A percentile compares a stretch with the other conserved stretches of the same genome.
Evolutionary conservation across 2,113 vertebrate species (phyloP).

Genomic region (Strix aluco): DNA sequence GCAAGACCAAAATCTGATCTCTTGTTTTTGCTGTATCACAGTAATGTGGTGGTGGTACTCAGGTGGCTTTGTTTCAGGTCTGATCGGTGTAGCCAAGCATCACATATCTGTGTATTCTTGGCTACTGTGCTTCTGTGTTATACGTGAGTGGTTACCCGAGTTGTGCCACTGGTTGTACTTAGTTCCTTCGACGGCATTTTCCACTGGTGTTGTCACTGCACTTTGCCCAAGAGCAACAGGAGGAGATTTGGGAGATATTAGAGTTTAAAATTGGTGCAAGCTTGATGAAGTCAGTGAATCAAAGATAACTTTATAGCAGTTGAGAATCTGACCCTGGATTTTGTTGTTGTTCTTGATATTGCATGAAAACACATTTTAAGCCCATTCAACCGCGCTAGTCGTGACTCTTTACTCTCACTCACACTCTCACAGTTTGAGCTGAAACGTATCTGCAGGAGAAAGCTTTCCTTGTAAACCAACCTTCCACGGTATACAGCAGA

Average conservation of each 20-base stretch:
- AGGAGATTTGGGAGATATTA: fast-evolving
- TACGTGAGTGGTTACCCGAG: fast-evolving
- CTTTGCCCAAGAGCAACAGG: background rate
- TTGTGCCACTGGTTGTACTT: no score
- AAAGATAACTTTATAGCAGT: background rate
- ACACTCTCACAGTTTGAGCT: background rate
- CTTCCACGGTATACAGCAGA: background rate
- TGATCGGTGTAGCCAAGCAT: fast-evolving
- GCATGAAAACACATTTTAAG: background rate
- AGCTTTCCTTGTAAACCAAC: background rate
- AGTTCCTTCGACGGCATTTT: fast-evolving
- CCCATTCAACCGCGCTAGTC: background rate
- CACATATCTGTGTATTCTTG: fast-evolving
- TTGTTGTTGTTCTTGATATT: background rate
- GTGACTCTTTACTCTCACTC: background rate
- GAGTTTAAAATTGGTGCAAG: background rate
- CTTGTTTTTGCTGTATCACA: fast-evolving
- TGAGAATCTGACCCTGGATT: background rate
- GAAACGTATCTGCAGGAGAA: background rate
- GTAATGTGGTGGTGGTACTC: fast-evolving
- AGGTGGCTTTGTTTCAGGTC: fast-evolving
- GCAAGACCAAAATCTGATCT: background rate
- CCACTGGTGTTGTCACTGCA: fast-evolving
- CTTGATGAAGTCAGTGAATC: background rate
- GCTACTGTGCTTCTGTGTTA: no score